Percentiles rank a stretch among this genome's conserved stretches.
phyloP scores from a whole-genome alignment of 92 coral and sea anemone species.

The Isaurus tuberculatus region DNA sequence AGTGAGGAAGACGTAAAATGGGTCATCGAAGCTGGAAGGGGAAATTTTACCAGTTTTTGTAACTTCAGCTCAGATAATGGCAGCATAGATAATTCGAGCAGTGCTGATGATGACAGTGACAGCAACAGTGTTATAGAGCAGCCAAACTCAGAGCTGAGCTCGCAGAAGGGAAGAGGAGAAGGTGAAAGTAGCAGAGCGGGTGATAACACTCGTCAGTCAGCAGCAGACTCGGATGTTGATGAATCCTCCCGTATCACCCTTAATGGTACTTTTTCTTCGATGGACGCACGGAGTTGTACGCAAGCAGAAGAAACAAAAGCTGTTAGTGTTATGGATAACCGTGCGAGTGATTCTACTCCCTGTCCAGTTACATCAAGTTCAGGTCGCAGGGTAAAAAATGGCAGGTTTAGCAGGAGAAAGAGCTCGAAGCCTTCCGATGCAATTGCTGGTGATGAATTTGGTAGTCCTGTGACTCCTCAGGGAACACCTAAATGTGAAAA shows the following conservation, averaged over 20 bases:
- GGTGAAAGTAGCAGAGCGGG: not conserved
- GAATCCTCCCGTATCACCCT: not conserved
- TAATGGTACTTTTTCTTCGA: not conserved
- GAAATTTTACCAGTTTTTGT: slow-evolving; percentile 78
- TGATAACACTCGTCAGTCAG: slow-evolving; percentile 3
- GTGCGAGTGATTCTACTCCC: not conserved
- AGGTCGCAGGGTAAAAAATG: not conserved
- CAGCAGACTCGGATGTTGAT: slow-evolving; percentile 13
- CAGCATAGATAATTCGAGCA: slow-evolving; percentile 20
- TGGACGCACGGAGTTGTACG: slow-evolving; percentile 4
- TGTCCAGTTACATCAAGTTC: slow-evolving; percentile 11
- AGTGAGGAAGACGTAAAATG: slow-evolving; percentile 68
- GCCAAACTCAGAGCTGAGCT: slow-evolving; percentile 51
- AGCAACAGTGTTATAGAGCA: slow-evolving; percentile 53
- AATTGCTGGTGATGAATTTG: not conserved
- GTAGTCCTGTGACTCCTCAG: not conserved
- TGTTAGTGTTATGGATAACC: slow-evolving; percentile 24
- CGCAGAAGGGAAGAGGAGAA: slow-evolving; percentile 7
- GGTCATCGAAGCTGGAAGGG: slow-evolving; percentile 82
- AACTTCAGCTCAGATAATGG: slow-evolving; percentile 42
- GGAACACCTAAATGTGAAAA: not conserved
- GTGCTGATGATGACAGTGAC: slow-evolving; percentile 46
- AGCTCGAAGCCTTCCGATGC: not conserved
- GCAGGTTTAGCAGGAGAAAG: not conserved
- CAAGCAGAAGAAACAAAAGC: slow-evolving; percentile 47